Evolutionary conservation across 1,140 invertebrate species (phyloP), one percentile per base, ranked within the genome.

Genomic region (Drosophila rhopaloa): DNA sequence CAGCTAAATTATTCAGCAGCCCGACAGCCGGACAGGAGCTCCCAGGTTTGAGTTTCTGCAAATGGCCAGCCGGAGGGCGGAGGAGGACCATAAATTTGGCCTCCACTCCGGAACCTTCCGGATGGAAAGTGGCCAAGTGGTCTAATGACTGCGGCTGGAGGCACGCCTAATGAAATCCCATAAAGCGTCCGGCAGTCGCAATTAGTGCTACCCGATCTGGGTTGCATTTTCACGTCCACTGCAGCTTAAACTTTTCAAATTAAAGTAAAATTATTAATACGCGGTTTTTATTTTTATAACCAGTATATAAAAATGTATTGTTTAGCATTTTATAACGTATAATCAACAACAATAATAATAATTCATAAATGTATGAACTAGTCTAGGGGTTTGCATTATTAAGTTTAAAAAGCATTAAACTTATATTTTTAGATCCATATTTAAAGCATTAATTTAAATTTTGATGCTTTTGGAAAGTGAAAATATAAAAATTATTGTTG

Each of bases 1-100:
- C 75, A 65, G 57, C 75, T 85, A 79, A 85, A 88, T 85, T 88
- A 88, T 76, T 66, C 81, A 85, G 79, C 61, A 63, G 80, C 60
- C 66, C 44, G 63, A 57, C 77, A 61, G 73, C 50, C 50, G 48
- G 70, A 59, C 38, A 50, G 19, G 37, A 65, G 47, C 24, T 72
- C 37, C 37, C 46, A 14, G 56, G 41, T 38, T 43, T 19, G 60
- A 63, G 63, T 51, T 44, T 41, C 63, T 63, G 63, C 65, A 62
- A 68, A 50, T 65, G 63, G 24, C 1, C 10, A 10, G 16, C 40
- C 59, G 27, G 46, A 44, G 65, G 47, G 38, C 60, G 29, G 29
- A 32, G 29, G 38, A 68, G 41, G 19, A 19, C 47, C 65, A 68
- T 68, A 68, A 68, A 68, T 68, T 65, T 65, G 19, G 46, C 38